Percentiles rank a stretch among this genome's conserved stretches.
Evolutionary conservation across 2,113 vertebrate genomes (phyloP).

Genomic region (Sisor rabdophorus): DNA sequence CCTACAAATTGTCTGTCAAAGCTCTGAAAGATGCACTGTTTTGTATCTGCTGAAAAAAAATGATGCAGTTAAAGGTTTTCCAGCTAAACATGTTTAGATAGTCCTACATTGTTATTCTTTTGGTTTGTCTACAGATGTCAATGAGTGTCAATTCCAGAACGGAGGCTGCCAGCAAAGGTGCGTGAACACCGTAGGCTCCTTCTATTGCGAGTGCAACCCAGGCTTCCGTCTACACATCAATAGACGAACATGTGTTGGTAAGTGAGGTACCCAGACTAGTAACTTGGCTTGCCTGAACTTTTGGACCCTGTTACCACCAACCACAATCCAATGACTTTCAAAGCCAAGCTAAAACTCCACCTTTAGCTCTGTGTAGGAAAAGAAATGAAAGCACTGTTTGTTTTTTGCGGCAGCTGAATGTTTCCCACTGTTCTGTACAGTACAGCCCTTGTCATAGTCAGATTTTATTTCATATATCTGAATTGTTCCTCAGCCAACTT

Average conservation of each 20-base stretch:
- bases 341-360: slow-evolving; percentile 29
- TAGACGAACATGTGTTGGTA: slow-evolving; percentile 86
- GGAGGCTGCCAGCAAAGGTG: slow-evolving; percentile 96
- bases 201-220: slow-evolving; percentile 80
- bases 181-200: slow-evolving; percentile 86
- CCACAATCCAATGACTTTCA: slow-evolving; percentile 35
- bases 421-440: slow-evolving; percentile 40
- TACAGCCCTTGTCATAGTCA: slow-evolving; percentile 25
- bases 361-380: slow-evolving; percentile 17
- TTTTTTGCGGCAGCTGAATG: slow-evolving; percentile 35
- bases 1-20: neutral
- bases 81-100: no score
- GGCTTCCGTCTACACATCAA: slow-evolving; percentile 86
- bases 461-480: slow-evolving; percentile 1
- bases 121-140: slow-evolving; percentile 72
- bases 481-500: slow-evolving; percentile 21
- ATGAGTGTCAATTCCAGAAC: slow-evolving; percentile 88
- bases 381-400: slow-evolving; percentile 44
- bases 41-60: no score
- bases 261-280: slow-evolving; percentile 54
- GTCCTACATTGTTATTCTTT: neutral
- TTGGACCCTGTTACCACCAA: slow-evolving; percentile 27
- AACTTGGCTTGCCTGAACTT: slow-evolving; percentile 24
- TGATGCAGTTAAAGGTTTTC: no score
- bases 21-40: slow-evolving; percentile 1